A percentile compares a stretch with the other conserved stretches of the same genome.
These are phyloP conservation scores for Ips typographus DNA, from an alignment of 1,140 invertebrate species.

Conservation along the genomic window DNA sequence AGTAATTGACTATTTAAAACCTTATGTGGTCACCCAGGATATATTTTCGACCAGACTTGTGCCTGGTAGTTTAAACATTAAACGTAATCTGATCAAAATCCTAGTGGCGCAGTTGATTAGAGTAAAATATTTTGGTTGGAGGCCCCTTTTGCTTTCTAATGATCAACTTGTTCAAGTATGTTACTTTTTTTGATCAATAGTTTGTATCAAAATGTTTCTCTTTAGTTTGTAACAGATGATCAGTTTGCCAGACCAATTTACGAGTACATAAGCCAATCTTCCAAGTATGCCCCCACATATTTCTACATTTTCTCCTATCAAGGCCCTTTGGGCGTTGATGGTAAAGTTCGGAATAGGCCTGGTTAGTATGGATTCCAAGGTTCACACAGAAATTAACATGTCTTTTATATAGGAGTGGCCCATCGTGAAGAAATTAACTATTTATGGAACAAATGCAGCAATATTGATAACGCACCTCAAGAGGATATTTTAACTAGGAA, in stretches of 20 bases:
- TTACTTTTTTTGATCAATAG: too few relatives aligned
- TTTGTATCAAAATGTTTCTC: not conserved
- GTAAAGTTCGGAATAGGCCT: conserved; percentile 6
- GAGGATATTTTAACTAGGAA: conserved; percentile 15
- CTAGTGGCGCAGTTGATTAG: conserved; percentile 32
- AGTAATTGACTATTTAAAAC: conserved; percentile 25
- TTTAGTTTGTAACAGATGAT: conserved; percentile 35
- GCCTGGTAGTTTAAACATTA: conserved; percentile 39
- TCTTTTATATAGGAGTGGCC: conserved; percentile 2
- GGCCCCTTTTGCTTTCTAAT: conserved; percentile 28
- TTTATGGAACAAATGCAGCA: conserved; percentile 9
- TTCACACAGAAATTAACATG: conserved; percentile 8
- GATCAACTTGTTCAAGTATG: conserved; percentile 20
- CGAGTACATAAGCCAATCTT: conserved; percentile 30
- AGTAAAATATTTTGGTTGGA: conserved; percentile 36
- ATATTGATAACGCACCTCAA: conserved; percentile 12
- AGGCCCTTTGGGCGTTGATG: conserved; percentile 21
- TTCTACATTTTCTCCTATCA: conserved; percentile 41
- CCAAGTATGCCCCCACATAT: conserved; percentile 37
- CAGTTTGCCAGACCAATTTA: conserved; percentile 41
- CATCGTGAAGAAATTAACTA: conserved; percentile 14
- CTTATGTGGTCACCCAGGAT: conserved; percentile 30
- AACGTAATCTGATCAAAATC: conserved; percentile 11
- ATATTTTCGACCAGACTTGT: conserved; percentile 24
- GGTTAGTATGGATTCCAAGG: conserved; percentile 6